phyloP scores from a whole-genome alignment of 1,140 invertebrate genomes.

The Monochamus saltuarius region DNA sequence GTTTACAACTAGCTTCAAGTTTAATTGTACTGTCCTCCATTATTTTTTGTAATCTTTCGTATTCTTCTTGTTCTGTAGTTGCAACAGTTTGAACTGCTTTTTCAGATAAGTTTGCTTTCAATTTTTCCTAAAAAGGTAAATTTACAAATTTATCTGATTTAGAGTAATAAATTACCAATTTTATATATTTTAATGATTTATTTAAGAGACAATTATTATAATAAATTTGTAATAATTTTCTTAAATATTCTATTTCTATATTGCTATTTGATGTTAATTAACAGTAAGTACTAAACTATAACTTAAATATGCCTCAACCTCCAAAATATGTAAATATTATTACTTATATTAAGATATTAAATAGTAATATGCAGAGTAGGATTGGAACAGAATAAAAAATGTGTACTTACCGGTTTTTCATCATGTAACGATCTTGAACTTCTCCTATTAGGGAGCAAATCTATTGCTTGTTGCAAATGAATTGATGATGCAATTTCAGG shows the following conservation, averaged over 20 bases:
- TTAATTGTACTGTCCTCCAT: conserved; percentile 46
- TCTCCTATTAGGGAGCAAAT: conserved; percentile 15
- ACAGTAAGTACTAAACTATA: no score
- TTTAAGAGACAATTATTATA: no score
- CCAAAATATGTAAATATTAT: no score
- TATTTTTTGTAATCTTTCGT: conserved; percentile 40
- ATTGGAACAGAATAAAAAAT: not conserved
- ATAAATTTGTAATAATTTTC: no score
- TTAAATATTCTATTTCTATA: no score
- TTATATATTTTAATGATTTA: no score
- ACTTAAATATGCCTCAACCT: no score
- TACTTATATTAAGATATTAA: not conserved
- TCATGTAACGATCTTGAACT: conserved; percentile 15
- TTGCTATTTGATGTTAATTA: no score
- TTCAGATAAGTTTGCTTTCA: conserved; percentile 7
- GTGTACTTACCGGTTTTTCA: conserved; percentile 21
- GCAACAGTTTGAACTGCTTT: conserved; percentile 28
- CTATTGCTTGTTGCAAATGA: conserved; percentile 30
- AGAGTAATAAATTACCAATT: no score
- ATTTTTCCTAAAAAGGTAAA: conserved; percentile 14
- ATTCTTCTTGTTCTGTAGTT: conserved; percentile 24
- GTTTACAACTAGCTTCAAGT: conserved; percentile 44
- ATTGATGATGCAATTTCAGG: conserved; percentile 42
- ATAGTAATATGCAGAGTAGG: not conserved
- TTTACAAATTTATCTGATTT: no score